phyloP scores from a whole-genome alignment of 2,888 invertebrate species.

The Tipula unca region DNA sequence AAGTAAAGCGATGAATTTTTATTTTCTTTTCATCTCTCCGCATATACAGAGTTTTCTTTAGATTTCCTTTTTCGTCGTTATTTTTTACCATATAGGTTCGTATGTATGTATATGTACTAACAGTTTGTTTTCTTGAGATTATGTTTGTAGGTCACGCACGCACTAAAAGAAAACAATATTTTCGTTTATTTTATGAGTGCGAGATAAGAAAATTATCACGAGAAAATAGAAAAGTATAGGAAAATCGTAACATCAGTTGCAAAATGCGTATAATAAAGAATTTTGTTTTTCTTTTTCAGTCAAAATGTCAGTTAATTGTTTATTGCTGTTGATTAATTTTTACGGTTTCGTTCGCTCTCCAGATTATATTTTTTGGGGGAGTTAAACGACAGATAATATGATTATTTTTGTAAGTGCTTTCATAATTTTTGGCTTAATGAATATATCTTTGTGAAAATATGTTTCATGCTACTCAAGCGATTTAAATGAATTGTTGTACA shows the following conservation, averaged over 20 bases:
- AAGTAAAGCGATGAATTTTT: not conserved
- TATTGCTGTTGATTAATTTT: not conserved
- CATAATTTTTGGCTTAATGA: too few relatives aligned
- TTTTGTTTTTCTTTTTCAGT: too few relatives aligned
- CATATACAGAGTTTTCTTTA: not conserved
- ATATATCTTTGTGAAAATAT: too few relatives aligned
- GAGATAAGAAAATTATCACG: not conserved
- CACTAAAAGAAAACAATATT: not conserved
- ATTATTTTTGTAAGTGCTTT: too few relatives aligned
- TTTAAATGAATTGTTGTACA: too few relatives aligned
- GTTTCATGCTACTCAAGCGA: too few relatives aligned
- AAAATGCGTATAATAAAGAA: too few relatives aligned
- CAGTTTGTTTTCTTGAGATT: not conserved
- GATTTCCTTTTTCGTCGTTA: not conserved
- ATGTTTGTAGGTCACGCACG: not conserved
- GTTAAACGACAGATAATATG: too few relatives aligned
- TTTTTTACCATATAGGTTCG: not conserved
- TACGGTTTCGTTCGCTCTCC: too few relatives aligned
- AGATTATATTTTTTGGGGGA: too few relatives aligned
- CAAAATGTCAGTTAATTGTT: not conserved
- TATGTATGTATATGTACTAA: not conserved
- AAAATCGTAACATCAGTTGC: too few relatives aligned
- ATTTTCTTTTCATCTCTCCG: not conserved
- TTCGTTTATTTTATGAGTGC: not conserved
- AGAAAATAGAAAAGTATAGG: too few relatives aligned